Base-by-base conservation (phyloP, 2,888 invertebrate species). In the Leuctra nigra region DNA sequence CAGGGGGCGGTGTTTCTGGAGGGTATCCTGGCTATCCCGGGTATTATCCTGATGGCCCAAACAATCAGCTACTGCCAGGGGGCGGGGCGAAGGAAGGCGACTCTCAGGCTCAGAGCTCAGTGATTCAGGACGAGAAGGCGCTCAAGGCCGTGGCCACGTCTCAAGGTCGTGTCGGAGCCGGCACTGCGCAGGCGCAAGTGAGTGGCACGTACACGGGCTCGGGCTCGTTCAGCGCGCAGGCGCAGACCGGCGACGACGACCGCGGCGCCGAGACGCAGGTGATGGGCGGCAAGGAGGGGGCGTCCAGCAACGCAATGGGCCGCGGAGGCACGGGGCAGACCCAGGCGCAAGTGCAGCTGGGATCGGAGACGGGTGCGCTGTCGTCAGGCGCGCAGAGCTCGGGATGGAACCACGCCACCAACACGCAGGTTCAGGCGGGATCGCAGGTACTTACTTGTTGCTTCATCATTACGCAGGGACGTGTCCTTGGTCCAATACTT, bases 151-250 rank as follows among this genome's bases (percentile, higher is more conserved):
- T 80, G 60, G 90, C 90, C 2, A 80, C 83, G 55, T 84, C 91
- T 13, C 85, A 86, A 71, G 91, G 91, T 13, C 82, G 80, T 62
- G 86, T 82, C 65, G 81, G 81, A 24, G 83, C 84, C 59, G 89
- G 87, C 9, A 82, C 82, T 2, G 85, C 91, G 0, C 87, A 90
- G 70, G 87, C 91, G 1, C 86, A 89, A 73, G 89, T 44, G 1
- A 84, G 84, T 53, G 91, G 91, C 23, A 83, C 84, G 1, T 90
- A 91, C 66, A 80, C 82, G 1, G 86, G 87, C 1, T 77, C 81
- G 20, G 90, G 90, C 13, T 83, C 87, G 0, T 91, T 91, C 68
- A 86, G 87, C 61, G 91, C 91, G 7, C 87, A 85, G 68, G 89
- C 90, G 4, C 86, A 87, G 71, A 86, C 87, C 13, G 83, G 82